Percentiles rank a stretch among this genome's conserved stretches.
phyloP scores from a whole-genome alignment of 2,113 vertebrate species.

The Sminthopsis crassicaudata region DNA sequence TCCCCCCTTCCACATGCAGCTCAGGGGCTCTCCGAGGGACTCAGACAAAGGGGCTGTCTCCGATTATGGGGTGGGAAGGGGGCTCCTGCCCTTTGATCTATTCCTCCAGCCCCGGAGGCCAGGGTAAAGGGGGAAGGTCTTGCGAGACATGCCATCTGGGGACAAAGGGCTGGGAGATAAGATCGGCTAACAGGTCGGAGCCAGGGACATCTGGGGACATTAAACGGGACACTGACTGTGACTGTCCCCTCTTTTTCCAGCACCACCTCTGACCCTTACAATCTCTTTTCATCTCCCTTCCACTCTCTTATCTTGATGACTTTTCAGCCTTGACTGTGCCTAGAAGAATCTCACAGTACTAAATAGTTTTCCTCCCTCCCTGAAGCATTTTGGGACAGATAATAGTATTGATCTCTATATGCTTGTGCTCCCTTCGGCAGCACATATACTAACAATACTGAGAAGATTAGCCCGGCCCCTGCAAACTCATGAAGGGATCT shows the following conservation, averaged over 20 bases:
- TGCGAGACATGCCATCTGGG: constrained; percentile 14
- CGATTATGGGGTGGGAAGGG: constrained; percentile 54
- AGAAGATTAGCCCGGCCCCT: too few relatives aligned
- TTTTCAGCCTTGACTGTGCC: neutral
- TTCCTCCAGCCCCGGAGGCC: constrained; percentile 7
- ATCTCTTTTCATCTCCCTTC: neutral
- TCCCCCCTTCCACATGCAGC: constrained; percentile 7
- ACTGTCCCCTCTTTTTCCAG: neutral
- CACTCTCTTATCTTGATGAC: too few relatives aligned
- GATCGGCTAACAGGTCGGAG: constrained; percentile 51
- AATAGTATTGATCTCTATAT: neutral
- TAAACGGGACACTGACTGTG: constrained; percentile 7
- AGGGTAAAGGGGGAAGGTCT: constrained; percentile 2
- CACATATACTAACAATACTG: too few relatives aligned
- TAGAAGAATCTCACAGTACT: neutral
- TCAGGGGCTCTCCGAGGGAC: constrained; percentile 19
- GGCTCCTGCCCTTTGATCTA: constrained; percentile 76
- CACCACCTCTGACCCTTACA: neutral
- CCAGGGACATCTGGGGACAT: constrained; percentile 27
- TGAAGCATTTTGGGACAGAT: neutral
- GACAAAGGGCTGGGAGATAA: constrained; percentile 68
- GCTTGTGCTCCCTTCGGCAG: neutral
- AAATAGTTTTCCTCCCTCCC: neutral
- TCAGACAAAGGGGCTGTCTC: constrained; percentile 74
- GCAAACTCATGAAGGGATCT: neutral